phyloP scores from a whole-genome alignment of 1,140 invertebrate species.

The Bombus breviceps region DNA sequence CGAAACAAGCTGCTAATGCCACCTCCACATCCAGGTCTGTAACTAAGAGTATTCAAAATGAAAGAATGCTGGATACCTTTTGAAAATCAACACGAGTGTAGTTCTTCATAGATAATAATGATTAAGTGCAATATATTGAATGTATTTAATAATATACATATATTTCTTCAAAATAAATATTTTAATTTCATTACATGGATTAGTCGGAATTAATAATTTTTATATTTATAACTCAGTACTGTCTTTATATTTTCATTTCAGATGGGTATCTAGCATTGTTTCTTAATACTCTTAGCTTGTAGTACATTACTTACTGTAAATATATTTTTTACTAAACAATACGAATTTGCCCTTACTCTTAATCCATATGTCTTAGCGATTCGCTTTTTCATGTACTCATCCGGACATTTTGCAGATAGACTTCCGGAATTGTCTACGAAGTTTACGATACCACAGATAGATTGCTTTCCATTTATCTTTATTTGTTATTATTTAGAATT shows the following conservation, averaged over 20 bases:
- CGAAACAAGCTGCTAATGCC: slow-evolving; percentile 82
- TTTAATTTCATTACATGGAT: background rate
- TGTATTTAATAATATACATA: background rate
- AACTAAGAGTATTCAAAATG: slow-evolving; percentile 80
- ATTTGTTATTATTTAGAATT: slow-evolving; percentile 66
- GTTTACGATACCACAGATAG: slow-evolving; percentile 46
- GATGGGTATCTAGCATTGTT: slow-evolving; percentile 71
- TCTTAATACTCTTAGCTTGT: slow-evolving; percentile 77
- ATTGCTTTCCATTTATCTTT: slow-evolving; percentile 61
- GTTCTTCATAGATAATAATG: background rate
- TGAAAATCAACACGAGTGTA: slow-evolving; percentile 47
- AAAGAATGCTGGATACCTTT: slow-evolving; percentile 77
- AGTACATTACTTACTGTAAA: slow-evolving; percentile 69
- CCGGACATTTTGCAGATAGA: slow-evolving; percentile 49
- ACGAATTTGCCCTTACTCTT: slow-evolving; percentile 50
- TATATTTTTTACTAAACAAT: slow-evolving; percentile 56
- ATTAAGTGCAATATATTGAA: background rate
- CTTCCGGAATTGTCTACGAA: slow-evolving; percentile 39
- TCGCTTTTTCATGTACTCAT: slow-evolving; percentile 55
- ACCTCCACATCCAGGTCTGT: slow-evolving; percentile 82
- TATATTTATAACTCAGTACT: background rate
- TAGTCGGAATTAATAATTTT: background rate
- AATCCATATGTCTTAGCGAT: slow-evolving; percentile 55
- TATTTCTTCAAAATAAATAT: background rate
- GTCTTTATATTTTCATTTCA: slow-evolving; percentile 37